phyloP scores from a whole-genome alignment of 2,797 vertebrate genomes.

The Lates japonicus region DNA sequence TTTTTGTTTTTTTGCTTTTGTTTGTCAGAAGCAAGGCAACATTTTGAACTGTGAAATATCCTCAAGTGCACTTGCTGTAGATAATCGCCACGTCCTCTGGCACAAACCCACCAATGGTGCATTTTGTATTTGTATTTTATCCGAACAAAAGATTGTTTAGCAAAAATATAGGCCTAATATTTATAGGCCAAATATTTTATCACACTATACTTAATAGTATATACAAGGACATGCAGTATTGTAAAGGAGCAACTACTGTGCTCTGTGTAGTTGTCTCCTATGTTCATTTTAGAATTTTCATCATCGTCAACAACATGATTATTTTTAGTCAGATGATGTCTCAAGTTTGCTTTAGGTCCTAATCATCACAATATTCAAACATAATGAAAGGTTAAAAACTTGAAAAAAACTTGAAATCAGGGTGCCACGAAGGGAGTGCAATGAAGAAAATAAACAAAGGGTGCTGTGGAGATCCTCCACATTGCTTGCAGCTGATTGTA shows the following conservation, averaged over 20 bases:
- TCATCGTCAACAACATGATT: constrained; percentile 3
- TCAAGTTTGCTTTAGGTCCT: constrained; percentile 23
- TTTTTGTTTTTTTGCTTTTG: constrained; percentile 33
- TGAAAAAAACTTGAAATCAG: constrained; percentile 55
- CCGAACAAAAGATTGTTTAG: constrained; percentile 65
- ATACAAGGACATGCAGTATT: constrained; percentile 61
- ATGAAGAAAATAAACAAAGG: constrained; percentile 45
- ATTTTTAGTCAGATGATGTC: constrained; percentile 28
- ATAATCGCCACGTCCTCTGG: constrained; percentile 71
- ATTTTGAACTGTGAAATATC: constrained; percentile 79
- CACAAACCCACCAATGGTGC: constrained; percentile 76
- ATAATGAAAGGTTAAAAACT: constrained; percentile 52
- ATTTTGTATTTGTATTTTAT: constrained; percentile 78
- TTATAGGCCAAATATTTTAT: constrained; percentile 68
- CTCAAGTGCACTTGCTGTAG: constrained; percentile 86
- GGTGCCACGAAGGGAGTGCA: constrained; percentile 34
- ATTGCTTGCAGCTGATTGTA: constrained; percentile 55
- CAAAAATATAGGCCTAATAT: constrained; percentile 58
- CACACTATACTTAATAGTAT: constrained; percentile 53
- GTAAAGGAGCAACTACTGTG: constrained; percentile 47
- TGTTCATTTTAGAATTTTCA: constrained; percentile 30
- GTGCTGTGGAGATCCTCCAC: constrained; percentile 66
- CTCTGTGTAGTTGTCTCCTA: constrained; percentile 31
- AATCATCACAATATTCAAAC: constrained; percentile 21
- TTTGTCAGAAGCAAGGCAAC: constrained; percentile 63